Base-by-base conservation (phyloP, 1,140 invertebrate genomes). In the Nasonia giraulti region DNA sequence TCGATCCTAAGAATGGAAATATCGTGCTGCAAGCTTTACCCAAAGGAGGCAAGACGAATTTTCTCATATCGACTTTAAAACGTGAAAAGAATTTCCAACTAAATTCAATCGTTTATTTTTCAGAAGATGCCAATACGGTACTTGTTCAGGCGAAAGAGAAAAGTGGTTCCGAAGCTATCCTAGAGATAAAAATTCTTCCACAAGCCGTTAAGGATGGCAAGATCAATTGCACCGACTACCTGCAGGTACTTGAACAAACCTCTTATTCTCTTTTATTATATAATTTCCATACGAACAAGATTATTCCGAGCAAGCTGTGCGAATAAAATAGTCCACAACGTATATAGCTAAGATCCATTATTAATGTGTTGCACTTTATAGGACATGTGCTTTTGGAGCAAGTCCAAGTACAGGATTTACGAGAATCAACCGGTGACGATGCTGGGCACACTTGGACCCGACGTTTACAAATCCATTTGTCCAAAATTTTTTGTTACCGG, bases 321-420 rank as follows among this genome's bases (percentile, higher is more conserved):
- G 8, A 44, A 8, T 11, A 10, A 5, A 44, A 44, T 7, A 44
- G 1, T 10, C 10, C 40, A 44, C 40, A 44, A 44, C 7, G 37
- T 44, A 44, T 44, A 44, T 44, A 50, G n/a, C 31, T 27, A 76
- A 17, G 47, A 71, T 50, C 68, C 50, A 68, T 82, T 86, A 31
- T 73, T 84, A 66, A 75, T 37, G 3, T 79, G 68, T 88, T 74
- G 66, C n/a, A 50, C 47, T 62, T 88, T 87, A 8, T 76, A 93
- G 92, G 92, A 93, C 73, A 91, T 93, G 87, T 93, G 93, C 80
- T 93, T 93, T 81, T 93, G 93, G 92, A 88, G 90, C 14, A 78
- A 68, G 5, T 87, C 91, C 14, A 89, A 88, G 44, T 92, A 93
- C 82, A 90, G 86, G 85, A 91, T 93, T 75, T 93, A 93, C 76